A percentile compares a stretch with the other conserved stretches of the same genome.
These are phyloP conservation scores for Aramus guarauna DNA, from an alignment of 2,113 vertebrate genomes.

Conservation along the genomic window DNA sequence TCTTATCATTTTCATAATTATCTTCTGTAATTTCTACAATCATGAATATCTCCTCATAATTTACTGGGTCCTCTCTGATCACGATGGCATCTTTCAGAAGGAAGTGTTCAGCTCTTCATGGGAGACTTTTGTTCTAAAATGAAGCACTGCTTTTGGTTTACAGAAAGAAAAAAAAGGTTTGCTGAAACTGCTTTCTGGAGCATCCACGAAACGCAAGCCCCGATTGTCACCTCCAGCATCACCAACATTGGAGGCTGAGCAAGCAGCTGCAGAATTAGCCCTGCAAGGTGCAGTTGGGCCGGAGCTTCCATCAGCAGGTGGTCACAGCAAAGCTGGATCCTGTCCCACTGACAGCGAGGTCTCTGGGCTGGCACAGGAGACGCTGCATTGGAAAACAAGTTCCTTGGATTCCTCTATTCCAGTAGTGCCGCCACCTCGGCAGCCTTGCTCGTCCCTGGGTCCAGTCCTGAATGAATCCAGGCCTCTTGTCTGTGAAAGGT, in stretches of 20 bases:
- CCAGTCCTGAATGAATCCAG: conserved; percentile 83
- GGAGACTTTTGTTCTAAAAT: not conserved
- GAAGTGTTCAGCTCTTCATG: not conserved
- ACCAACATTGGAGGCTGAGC: conserved; percentile 88
- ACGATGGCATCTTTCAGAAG: not conserved
- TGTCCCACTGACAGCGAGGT: conserved; percentile 74
- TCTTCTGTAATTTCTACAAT: not conserved
- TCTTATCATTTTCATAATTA: not conserved
- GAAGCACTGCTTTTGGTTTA: not conserved
- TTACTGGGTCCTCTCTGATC: not conserved
- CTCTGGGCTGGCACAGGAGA: conserved; percentile 64
- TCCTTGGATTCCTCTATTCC: conserved; percentile 79
- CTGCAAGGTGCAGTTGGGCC: conserved; percentile 87
- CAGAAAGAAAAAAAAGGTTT: conserved; percentile 97
- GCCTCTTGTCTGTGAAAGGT: conserved; percentile 95
- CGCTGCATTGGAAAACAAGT: conserved; percentile 74
- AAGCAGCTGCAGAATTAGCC: conserved; percentile 70
- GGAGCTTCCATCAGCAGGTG: conserved; percentile 61
- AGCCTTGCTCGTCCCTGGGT: conserved; percentile 91
- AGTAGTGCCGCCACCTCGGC: conserved; percentile 89
- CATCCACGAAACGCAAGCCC: conserved; percentile 91
- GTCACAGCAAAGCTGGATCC: conserved; percentile 58
- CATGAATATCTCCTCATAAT: not conserved
- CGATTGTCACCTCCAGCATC: conserved; percentile 91
- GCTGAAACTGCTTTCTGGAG: conserved; percentile 89